These are phyloP conservation scores for Apteryx mantelli DNA, from an alignment of 2,113 vertebrate species.

Conservation along the genomic window DNA sequence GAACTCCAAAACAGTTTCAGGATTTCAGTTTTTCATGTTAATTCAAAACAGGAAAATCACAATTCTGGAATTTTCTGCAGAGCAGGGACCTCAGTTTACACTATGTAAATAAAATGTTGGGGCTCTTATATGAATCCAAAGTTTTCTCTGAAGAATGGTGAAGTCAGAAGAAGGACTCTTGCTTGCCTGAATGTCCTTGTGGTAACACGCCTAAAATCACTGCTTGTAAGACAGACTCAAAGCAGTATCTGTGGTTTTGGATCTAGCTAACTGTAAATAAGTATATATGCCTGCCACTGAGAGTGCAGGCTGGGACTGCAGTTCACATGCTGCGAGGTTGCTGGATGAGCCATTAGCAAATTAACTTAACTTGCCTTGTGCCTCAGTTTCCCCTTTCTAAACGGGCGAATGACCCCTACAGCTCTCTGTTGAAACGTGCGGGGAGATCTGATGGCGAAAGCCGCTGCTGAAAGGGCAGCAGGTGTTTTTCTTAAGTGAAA, in stretches of 20 bases:
- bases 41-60: not conserved
- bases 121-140: not conserved
- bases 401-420: not conserved
- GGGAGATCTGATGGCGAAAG: not conserved
- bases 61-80: not conserved
- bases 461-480: not conserved
- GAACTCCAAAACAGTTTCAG: no score
- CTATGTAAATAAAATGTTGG: not conserved
- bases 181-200: not conserved
- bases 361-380: not conserved
- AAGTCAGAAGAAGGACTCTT: not conserved
- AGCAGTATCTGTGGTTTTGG: not conserved
- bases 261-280: not conserved
- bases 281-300: no score
- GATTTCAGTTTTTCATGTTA: no score
- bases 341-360: not conserved
- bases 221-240: not conserved
- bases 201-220: not conserved
- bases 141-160: not conserved
- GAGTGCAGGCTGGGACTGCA: not conserved
- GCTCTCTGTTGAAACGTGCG: rapidly evolving
- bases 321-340: not conserved
- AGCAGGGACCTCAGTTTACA: not conserved
- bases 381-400: not conserved
- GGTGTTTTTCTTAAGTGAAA: not conserved